Conservation (phyloP, 2,888 invertebrate genomes). For the Pyrrhia umbra region DNA sequence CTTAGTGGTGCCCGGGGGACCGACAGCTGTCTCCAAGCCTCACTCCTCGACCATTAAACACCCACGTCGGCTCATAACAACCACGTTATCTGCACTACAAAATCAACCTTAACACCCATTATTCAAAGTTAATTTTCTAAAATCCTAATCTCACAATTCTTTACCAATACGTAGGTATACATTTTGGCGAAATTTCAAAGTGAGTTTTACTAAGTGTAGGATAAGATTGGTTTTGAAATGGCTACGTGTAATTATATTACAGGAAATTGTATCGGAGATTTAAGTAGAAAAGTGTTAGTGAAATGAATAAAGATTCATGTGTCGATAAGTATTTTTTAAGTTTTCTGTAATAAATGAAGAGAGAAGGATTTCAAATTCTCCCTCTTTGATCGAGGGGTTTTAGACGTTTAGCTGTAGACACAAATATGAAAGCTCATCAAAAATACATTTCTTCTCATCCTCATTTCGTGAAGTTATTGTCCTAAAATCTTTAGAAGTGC, state of each 20-base stretch:
- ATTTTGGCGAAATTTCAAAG: slow-evolving; percentile 58
- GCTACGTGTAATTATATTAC: slow-evolving; percentile 61
- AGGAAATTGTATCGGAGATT: slow-evolving; percentile 80
- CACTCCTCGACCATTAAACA: slow-evolving; percentile 83
- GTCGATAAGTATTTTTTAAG: slow-evolving; percentile 32
- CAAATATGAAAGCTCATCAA: neutral
- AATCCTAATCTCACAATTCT: slow-evolving; percentile 44
- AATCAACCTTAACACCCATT: slow-evolving; percentile 46
- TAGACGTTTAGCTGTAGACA: too few species aligned
- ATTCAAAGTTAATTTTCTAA: slow-evolving; percentile 46
- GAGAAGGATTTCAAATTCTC: neutral
- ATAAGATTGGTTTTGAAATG: slow-evolving; percentile 65
- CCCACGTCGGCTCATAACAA: slow-evolving; percentile 78
- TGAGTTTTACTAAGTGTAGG: slow-evolving; percentile 58
- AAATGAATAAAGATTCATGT: slow-evolving; percentile 65
- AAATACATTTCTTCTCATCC: neutral
- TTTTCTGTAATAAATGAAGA: neutral
- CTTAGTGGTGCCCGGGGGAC: slow-evolving; percentile 82
- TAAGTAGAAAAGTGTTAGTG: slow-evolving; percentile 73
- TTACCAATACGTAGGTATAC: slow-evolving; percentile 35
- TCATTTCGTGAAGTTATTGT: neutral
- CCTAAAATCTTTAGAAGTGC: neutral
- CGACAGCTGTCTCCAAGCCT: slow-evolving; percentile 89
- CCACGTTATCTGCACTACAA: slow-evolving; percentile 55
- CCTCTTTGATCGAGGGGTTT: neutral